These are phyloP conservation scores for Rotaria socialis DNA, from an alignment of 2,888 invertebrate genomes.

Conservation along the genomic window DNA sequence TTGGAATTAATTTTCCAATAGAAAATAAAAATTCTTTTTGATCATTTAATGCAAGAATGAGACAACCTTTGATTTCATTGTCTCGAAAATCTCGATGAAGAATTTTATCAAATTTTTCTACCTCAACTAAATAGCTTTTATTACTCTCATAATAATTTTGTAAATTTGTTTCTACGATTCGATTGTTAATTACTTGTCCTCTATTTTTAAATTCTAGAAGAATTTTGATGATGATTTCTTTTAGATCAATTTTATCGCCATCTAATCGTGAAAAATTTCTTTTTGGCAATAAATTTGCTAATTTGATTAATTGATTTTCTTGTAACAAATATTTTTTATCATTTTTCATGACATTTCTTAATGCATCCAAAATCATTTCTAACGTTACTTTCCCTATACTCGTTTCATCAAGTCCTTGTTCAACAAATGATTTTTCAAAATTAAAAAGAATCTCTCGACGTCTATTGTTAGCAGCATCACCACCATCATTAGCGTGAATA, in stretches of 20 bases:
- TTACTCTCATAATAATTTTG: neutral
- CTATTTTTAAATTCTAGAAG: neutral
- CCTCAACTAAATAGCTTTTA: neutral
- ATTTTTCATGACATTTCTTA: neutral
- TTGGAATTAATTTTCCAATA: neutral
- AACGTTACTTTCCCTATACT: neutral
- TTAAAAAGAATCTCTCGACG: neutral
- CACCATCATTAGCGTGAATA: neutral
- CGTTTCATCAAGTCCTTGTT: neutral
- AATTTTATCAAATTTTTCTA: neutral
- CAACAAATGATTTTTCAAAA: neutral
- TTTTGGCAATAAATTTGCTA: neutral
- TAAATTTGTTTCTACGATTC: neutral
- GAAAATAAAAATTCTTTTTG: neutral
- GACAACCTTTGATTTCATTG: neutral
- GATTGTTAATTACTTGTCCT: neutral
- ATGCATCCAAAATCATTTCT: neutral
- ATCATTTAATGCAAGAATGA: neutral
- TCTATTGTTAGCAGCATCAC: no score
- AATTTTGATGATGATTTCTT: neutral
- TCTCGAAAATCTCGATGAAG: neutral
- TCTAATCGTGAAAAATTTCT: neutral
- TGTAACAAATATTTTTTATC: neutral
- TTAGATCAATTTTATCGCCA: neutral
- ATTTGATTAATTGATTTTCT: neutral